Evolutionary conservation across 2,113 vertebrate species (phyloP), one percentile per base, ranked within the genome.

Genomic region (Tetrao urogallus): DNA sequence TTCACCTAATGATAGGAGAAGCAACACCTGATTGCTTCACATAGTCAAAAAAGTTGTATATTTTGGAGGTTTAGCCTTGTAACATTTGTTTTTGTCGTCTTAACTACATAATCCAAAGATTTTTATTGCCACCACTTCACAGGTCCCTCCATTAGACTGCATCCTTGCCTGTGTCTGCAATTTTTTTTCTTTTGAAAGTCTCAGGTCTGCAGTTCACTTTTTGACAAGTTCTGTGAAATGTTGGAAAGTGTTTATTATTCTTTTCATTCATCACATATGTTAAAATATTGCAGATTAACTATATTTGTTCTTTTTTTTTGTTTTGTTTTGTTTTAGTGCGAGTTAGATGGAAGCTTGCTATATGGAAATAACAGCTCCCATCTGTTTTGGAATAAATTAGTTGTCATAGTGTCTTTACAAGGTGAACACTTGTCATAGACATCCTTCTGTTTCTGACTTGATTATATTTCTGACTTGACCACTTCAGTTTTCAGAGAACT

Each of bases 321-420:
- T 24, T 47, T 6, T 50, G 48, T 22, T 57, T 57, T 56, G n/a
- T 21, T 95, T 77, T 77, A 92, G 85, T 89, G 58, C 7, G 4
- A 86, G 89, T 74, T 94, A 82, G 83, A 83, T 96, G 78, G 96
- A 97, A 96, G 95, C 92, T 97, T 54, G 57, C 95, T 97, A 32
- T 95, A 88, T 89, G 95, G 96, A 96, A 95, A 95, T 97, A 95
- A 88, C 47, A 54, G 22, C 72, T 96, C 92, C 94, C 95, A 95
- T 96, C 90, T 96, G 96, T 96, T 96, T 93, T 90, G 88, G 93
- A 97, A 95, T 97, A 97, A 97, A 94, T 96, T 97, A 88, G 83
- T 96, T 93, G 95, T 94, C 93, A 94, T 70, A 86, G 91, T 91
- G 84, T 92, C 94, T 93, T 88, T 89, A 93, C 82, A 95, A 94